These are phyloP conservation scores for Xiphorhynchus erythropygius DNA, from an alignment of 2,797 vertebrate species.

Conservation along the genomic window DNA sequence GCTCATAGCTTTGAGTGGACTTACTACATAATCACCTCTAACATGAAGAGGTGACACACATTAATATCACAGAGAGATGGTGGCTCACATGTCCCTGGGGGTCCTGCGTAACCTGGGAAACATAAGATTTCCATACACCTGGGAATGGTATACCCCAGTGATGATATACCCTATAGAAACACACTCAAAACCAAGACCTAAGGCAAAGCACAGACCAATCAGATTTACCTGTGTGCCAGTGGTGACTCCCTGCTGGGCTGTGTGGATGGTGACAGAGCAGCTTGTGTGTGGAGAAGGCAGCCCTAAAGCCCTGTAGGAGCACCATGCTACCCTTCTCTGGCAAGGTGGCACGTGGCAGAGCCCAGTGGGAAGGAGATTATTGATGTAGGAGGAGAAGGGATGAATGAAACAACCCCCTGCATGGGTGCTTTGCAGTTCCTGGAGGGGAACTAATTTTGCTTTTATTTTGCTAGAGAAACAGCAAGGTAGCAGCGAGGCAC, in stretches of 20 bases:
- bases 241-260: neutral
- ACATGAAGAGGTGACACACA: fast-evolving
- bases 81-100: neutral
- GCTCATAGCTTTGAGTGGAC: neutral
- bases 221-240: neutral
- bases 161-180: neutral
- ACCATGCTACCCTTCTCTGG: neutral
- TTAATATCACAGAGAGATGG: neutral
- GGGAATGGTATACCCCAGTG: neutral
- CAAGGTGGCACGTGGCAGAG: fast-evolving
- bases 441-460: conserved; percentile 43
- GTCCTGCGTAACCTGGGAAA: neutral
- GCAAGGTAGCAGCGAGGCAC: fast-evolving
- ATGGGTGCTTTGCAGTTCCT: neutral
- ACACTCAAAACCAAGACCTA: neutral
- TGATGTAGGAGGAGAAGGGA: conserved; percentile 17
- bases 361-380: conserved; percentile 24
- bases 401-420: conserved; percentile 9
- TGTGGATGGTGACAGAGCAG: neutral
- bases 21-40: neutral
- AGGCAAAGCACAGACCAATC: neutral
- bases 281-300: neutral
- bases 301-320: neutral
- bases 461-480: conserved; percentile 6
- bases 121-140: neutral